phyloP scores from a whole-genome alignment of 2,888 invertebrate genomes.

The Phaonia tiefii region DNA sequence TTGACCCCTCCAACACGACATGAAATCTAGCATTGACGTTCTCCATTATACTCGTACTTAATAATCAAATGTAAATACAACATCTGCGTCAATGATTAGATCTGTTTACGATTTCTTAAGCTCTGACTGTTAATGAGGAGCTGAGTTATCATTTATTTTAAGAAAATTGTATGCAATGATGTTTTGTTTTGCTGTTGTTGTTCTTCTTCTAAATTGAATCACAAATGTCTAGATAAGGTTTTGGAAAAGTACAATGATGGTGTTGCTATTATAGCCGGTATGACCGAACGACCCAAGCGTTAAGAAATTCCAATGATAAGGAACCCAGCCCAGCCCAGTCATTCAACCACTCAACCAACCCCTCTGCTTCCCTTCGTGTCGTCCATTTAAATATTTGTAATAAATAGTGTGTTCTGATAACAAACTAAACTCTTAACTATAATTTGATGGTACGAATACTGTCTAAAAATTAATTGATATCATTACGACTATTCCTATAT shows the following conservation, averaged over 20 bases:
- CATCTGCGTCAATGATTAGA: too few species aligned
- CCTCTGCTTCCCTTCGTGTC: neutral
- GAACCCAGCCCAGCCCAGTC: neutral
- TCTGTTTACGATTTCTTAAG: too few species aligned
- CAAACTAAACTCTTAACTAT: too few species aligned
- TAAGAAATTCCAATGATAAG: conserved; percentile 52
- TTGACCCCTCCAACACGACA: too few species aligned
- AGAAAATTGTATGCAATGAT: conserved; percentile 51
- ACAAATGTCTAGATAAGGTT: conserved; percentile 51
- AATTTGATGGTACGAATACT: conserved; percentile 4
- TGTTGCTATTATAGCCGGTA: neutral
- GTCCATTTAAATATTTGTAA: neutral
- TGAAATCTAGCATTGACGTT: too few species aligned
- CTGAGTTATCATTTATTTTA: conserved; percentile 49
- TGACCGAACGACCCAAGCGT: conserved; percentile 29
- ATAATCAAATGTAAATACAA: too few species aligned
- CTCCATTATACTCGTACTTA: too few species aligned
- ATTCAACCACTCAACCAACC: neutral
- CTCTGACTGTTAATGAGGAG: neutral
- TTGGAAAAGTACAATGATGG: conserved; percentile 42
- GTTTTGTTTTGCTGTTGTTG: too few species aligned
- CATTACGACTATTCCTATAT: too few species aligned
- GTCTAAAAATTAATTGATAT: conserved; percentile 4
- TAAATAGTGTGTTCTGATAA: conserved; percentile 16
- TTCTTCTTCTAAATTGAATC: conserved; percentile 46